phyloP scores from a whole-genome alignment of 2,888 invertebrate genomes.

The Theretra japonica region DNA sequence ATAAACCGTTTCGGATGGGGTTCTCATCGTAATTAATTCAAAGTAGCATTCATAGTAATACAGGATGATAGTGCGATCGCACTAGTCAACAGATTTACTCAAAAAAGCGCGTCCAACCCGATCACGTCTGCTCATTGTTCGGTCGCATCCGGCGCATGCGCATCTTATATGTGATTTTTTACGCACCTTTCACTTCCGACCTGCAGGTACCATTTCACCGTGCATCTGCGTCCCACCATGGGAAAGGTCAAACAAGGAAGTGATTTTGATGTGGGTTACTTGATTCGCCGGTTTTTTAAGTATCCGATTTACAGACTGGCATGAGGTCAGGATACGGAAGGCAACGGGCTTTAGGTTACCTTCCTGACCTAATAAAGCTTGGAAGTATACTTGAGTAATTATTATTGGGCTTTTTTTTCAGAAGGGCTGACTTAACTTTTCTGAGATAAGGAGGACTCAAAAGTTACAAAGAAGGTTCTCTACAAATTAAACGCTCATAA shows the following conservation, averaged over 20 bases:
- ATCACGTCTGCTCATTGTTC: constrained; percentile 62
- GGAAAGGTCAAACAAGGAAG: constrained; percentile 50
- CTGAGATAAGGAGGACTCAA: no score
- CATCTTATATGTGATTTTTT: constrained; percentile 69
- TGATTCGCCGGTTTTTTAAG: constrained; percentile 1
- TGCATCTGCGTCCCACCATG: constrained; percentile 53
- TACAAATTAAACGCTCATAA: no score
- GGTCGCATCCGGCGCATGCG: constrained; percentile 57
- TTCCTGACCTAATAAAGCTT: not conserved
- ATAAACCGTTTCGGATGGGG: no score
- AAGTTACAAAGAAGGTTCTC: no score
- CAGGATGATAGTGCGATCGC: not conserved
- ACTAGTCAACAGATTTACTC: not conserved
- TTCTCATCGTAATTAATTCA: no score
- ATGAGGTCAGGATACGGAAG: not conserved
- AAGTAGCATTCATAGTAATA: no score
- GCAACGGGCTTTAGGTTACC: not conserved
- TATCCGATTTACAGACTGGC: not conserved
- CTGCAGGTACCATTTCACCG: constrained; percentile 62
- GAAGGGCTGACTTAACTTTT: no score
- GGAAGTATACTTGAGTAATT: no score
- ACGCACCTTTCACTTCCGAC: constrained; percentile 79
- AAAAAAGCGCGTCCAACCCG: constrained; percentile 45
- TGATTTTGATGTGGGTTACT: constrained; percentile 24
- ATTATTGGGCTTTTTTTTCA: no score